Percentiles rank a stretch among this genome's conserved stretches.
These are phyloP conservation scores for Conomelus anceps DNA, from an alignment of 2,888 invertebrate genomes.

Conservation along the genomic window DNA sequence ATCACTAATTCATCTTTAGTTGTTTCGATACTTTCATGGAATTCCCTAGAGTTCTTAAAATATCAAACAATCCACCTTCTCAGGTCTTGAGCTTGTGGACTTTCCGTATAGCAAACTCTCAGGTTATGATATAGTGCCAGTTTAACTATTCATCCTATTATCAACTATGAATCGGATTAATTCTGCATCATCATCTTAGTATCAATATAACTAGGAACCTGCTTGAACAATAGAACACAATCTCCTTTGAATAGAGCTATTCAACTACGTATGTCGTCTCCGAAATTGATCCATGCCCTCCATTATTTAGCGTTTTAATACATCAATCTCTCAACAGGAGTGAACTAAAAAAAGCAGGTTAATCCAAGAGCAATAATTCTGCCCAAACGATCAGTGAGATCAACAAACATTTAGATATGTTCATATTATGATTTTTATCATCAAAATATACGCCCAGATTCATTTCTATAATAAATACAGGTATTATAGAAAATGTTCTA, in stretches of 20 bases:
- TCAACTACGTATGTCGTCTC: neutral
- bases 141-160: neutral
- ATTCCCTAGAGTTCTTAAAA: no score
- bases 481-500: no score
- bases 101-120: neutral
- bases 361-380: neutral
- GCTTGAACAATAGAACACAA: neutral
- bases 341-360: neutral
- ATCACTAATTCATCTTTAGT: no score
- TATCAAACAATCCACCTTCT: neutral
- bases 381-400: no score
- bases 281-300: neutral
- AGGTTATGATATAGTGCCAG: neutral
- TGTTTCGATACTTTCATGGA: no score
- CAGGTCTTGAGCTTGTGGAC: neutral
- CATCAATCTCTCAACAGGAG: neutral
- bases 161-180: neutral
- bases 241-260: neutral
- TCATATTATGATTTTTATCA: no score
- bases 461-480: no score
- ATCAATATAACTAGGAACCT: neutral
- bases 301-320: neutral
- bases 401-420: no score
- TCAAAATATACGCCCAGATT: no score
- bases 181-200: neutral